These are phyloP conservation scores for Orchestia grillus DNA, from an alignment of 1,140 invertebrate species.

Conservation along the genomic window DNA sequence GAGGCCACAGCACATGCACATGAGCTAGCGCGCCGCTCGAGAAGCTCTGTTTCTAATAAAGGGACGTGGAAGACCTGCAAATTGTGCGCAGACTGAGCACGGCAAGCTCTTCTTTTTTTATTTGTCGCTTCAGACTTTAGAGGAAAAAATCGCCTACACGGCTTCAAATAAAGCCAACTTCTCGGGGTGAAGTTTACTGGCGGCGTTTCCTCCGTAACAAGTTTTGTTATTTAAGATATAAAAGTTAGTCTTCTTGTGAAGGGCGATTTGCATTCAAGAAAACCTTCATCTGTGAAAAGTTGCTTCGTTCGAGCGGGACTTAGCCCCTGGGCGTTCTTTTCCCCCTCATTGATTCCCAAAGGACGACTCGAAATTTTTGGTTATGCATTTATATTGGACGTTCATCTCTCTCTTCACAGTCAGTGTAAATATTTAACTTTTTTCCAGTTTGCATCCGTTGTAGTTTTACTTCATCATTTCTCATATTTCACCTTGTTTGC, in stretches of 20 bases:
- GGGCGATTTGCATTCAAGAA: conserved; percentile 47
- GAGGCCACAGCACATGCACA: neutral
- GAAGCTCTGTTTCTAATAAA: conserved; percentile 20
- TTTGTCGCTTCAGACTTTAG: conserved; percentile 34
- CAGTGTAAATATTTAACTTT: neutral
- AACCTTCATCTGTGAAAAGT: neutral
- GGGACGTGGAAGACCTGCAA: neutral
- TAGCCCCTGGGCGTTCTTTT: neutral
- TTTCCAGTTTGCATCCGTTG: neutral
- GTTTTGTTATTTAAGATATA: conserved; percentile 56
- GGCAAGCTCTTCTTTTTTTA: conserved; percentile 4
- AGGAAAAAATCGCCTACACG: conserved; percentile 20
- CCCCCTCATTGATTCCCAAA: neutral
- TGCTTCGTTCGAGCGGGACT: neutral
- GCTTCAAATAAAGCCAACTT: conserved; percentile 51
- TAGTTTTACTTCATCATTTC: neutral
- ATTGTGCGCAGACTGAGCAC: conserved; percentile 13
- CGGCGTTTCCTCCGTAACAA: conserved; percentile 38
- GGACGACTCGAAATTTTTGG: neutral
- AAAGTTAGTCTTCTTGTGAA: conserved; percentile 51
- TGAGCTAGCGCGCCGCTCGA: neutral
- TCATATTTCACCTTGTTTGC: too few relatives aligned
- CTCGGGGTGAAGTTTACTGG: conserved; percentile 53
- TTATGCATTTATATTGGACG: neutral
- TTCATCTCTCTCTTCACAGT: neutral